Percentiles rank a stretch among this genome's conserved stretches.
These are phyloP conservation scores for Bubalus kerabau DNA, from an alignment of 2,113 vertebrate genomes.

Conservation along the genomic window DNA sequence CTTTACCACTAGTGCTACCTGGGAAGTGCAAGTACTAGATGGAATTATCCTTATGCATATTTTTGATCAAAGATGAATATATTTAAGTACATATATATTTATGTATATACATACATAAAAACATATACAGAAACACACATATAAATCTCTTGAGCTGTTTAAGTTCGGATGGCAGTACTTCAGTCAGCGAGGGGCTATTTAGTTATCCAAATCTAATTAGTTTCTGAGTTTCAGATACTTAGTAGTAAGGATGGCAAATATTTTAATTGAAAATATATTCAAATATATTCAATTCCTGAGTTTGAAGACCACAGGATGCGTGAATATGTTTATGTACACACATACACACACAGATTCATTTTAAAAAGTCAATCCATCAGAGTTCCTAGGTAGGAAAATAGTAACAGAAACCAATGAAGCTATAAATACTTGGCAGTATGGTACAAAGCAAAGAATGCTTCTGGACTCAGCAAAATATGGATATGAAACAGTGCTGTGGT, in stretches of 20 bases:
- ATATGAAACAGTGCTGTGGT: not conserved
- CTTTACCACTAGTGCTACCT: not conserved
- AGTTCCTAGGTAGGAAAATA: not conserved
- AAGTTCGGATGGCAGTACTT: not conserved
- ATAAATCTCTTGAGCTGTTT: not conserved
- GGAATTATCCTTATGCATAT: not conserved
- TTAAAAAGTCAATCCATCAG: not conserved
- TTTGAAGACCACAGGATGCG: not conserved
- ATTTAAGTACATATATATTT: not conserved
- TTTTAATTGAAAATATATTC: not conserved
- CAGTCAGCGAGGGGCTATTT: not conserved
- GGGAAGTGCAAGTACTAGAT: not conserved
- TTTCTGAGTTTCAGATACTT: not conserved
- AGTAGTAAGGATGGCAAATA: not conserved
- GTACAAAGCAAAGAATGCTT: not conserved
- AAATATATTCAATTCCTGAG: not conserved
- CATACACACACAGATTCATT: not conserved
- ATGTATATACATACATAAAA: not conserved
- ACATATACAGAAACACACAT: not conserved
- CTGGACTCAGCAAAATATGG: not conserved
- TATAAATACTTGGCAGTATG: not conserved
- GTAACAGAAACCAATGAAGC: not conserved
- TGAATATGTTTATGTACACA: not conserved
- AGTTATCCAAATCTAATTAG: not conserved
- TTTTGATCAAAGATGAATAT: not conserved